These are phyloP conservation scores for Sebastes fasciatus DNA, from an alignment of 2,113 vertebrate genomes.

Conservation along the genomic window DNA sequence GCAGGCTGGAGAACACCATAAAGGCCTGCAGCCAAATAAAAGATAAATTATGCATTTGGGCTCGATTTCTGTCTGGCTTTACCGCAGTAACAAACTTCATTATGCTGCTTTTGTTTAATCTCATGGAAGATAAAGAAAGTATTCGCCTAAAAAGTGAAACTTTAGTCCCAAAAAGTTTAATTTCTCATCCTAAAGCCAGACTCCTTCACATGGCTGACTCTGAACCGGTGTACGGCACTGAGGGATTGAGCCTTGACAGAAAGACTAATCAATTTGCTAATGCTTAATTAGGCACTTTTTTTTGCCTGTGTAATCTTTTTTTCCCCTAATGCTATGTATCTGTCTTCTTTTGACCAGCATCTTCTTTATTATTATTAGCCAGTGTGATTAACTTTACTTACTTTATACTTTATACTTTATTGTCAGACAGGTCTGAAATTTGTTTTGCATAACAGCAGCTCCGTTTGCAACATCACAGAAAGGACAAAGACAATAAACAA, in stretches of 20 bases:
- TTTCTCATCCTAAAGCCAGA: constrained; percentile 15
- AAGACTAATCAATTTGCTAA: constrained; percentile 65
- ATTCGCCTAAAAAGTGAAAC: constrained; percentile 11
- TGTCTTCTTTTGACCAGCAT: constrained; percentile 48
- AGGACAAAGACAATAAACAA: no score
- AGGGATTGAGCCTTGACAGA: constrained; percentile 55
- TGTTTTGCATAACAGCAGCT: no score
- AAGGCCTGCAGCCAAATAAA: constrained; percentile 62
- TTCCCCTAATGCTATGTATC: constrained; percentile 36
- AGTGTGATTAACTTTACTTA: constrained; percentile 78
- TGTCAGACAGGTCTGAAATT: no score
- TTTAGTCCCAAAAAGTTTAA: constrained; percentile 20
- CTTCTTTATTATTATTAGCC: constrained; percentile 37
- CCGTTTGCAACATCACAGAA: no score
- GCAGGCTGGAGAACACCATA: constrained; percentile 47
- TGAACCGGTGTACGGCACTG: constrained; percentile 17
- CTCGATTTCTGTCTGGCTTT: constrained; percentile 40
- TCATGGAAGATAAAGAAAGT: constrained; percentile 15
- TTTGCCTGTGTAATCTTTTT: constrained; percentile 38
- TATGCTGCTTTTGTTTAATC: constrained; percentile 45
- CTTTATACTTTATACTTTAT: no score
- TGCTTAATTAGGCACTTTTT: constrained; percentile 64
- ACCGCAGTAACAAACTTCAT: constrained; percentile 52
- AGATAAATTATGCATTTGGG: constrained; percentile 68
- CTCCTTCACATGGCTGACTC: constrained; percentile 24